Conservation (phyloP, 2,797 vertebrate genomes). For the Iguana delicatissima region DNA sequence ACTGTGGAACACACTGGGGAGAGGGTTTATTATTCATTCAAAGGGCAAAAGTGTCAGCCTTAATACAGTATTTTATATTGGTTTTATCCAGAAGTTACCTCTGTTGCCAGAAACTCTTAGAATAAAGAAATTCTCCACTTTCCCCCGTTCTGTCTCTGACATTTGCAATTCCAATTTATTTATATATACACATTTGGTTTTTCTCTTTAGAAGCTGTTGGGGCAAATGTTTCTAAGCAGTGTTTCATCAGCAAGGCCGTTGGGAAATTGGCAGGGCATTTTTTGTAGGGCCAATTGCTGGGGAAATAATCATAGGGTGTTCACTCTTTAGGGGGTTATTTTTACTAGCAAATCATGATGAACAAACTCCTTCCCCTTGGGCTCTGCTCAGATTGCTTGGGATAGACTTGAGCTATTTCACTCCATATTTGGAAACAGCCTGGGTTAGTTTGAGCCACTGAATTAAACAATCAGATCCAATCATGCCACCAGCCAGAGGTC, state of each 20-base stretch:
- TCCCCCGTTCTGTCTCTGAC: not conserved
- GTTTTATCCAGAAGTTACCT: not conserved
- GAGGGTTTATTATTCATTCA: slow-evolving; percentile 26
- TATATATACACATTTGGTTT: not conserved
- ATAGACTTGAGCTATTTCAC: not conserved
- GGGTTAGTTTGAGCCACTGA: not conserved
- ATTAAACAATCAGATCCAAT: not conserved
- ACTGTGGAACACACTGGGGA: not conserved
- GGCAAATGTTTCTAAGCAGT: not conserved
- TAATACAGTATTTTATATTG: slow-evolving; percentile 9
- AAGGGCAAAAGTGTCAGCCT: not conserved
- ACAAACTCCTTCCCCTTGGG: not conserved
- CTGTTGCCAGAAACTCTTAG: not conserved
- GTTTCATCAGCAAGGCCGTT: not conserved
- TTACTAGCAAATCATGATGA: slow-evolving; percentile 8
- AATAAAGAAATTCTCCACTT: not conserved
- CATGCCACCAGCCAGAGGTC: not conserved
- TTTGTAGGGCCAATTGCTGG: not conserved
- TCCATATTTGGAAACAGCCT: not conserved
- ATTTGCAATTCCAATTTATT: slow-evolving; percentile 22
- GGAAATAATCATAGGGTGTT: not conserved
- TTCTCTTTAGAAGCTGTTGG: not conserved
- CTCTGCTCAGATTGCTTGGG: not conserved
- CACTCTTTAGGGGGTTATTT: not conserved
- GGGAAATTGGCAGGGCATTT: not conserved